Percentiles rank a stretch among this genome's conserved stretches.
Evolutionary conservation across 2,113 vertebrate genomes (phyloP).

Genomic region (Blennius ocellaris): DNA sequence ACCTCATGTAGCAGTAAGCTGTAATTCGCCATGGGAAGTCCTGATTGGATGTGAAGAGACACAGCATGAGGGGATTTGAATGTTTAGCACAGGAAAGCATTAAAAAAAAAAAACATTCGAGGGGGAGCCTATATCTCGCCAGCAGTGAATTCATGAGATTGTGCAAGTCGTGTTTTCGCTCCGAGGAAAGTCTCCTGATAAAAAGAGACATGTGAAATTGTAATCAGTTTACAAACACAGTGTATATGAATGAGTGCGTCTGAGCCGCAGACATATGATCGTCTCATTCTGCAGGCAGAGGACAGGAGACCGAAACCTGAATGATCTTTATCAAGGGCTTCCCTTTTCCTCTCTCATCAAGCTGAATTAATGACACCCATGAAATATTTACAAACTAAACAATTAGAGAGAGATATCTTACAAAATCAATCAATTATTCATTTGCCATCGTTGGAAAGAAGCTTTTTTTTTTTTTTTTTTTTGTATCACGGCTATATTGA

Average conservation of each 20-base stretch:
- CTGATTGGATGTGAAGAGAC: constrained; percentile 32
- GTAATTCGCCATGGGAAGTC: constrained; percentile 46
- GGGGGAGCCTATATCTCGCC: neutral
- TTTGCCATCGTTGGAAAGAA: constrained; percentile 62
- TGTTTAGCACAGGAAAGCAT: constrained; percentile 25
- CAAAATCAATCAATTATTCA: constrained; percentile 80
- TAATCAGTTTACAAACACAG: constrained; percentile 16
- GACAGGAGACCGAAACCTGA: constrained; percentile 27
- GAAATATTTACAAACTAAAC: constrained; percentile 82
- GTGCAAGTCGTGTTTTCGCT: neutral
- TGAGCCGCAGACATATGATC: neutral
- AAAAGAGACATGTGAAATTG: constrained; percentile 4
- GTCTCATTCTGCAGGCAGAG: constrained; percentile 20
- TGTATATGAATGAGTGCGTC: constrained; percentile 7
- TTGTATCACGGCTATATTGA: constrained; percentile 61
- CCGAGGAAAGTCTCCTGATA: constrained; percentile 2
- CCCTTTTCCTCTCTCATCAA: constrained; percentile 57
- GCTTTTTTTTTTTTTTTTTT: constrained; percentile 55
- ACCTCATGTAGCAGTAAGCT: constrained; percentile 31
- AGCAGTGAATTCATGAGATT: constrained; percentile 12
- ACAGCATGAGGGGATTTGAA: constrained; percentile 31
- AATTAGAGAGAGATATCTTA: constrained; percentile 80
- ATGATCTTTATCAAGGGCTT: constrained; percentile 36
- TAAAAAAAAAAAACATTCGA: constrained; percentile 5
- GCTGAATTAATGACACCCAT: constrained; percentile 73